phyloP scores from a whole-genome alignment of 1,140 invertebrate genomes.

The Sycophila sp. region DNA sequence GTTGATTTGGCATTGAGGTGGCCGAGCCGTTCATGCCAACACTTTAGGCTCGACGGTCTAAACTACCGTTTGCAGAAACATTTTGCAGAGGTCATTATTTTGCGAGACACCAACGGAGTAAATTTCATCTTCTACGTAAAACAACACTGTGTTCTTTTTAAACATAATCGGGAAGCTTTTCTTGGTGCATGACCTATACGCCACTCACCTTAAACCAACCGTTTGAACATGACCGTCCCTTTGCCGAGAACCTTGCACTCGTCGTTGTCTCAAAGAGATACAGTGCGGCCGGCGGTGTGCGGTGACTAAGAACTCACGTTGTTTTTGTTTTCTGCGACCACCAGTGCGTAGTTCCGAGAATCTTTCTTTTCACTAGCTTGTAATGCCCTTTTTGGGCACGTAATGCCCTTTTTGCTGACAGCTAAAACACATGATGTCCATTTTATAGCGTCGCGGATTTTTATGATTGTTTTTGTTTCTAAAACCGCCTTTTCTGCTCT shows the following conservation, averaged over 20 bases:
- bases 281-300: background rate
- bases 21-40: conserved; percentile 41
- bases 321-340: background rate
- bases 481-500: background rate
- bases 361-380: background rate
- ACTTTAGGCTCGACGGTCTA: conserved; percentile 14
- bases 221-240: conserved; percentile 30
- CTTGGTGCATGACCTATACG: conserved; percentile 26
- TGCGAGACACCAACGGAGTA: conserved; percentile 38
- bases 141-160: conserved; percentile 29
- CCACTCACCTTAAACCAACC: conserved; percentile 27
- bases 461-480: background rate
- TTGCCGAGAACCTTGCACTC: conserved; percentile 22
- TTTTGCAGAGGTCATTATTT: conserved; percentile 9
- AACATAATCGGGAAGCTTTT: conserved; percentile 42
- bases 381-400: background rate
- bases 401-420: no score
- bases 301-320: background rate
- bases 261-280: conserved; percentile 30
- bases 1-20: conserved; percentile 35
- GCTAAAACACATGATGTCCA: background rate
- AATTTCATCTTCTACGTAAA: conserved; percentile 36
- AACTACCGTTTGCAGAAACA: conserved; percentile 27
- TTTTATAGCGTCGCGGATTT: background rate
- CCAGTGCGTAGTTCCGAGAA: background rate